Conservation (phyloP, 1,140 invertebrate species). For the Apis cerana region DNA sequence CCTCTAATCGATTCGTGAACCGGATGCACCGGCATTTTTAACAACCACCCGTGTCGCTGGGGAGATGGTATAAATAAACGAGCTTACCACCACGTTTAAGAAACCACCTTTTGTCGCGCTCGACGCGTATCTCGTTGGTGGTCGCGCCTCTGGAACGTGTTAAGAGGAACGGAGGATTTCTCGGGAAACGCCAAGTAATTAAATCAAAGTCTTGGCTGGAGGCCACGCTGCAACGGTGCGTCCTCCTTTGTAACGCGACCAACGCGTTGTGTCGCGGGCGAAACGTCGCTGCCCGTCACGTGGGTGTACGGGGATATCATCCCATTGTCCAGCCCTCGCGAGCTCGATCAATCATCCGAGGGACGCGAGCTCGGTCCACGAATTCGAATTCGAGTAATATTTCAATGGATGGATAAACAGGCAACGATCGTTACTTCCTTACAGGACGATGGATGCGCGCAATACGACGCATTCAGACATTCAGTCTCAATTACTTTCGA, state of each 20-base stretch:
- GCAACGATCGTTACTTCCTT: slow-evolving; percentile 5
- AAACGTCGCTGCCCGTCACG: slow-evolving; percentile 22
- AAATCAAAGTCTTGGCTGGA: slow-evolving; percentile 33
- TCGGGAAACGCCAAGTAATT: slow-evolving; percentile 31
- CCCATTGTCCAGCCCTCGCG: slow-evolving; percentile 27
- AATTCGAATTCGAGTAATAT: slow-evolving; percentile 33
- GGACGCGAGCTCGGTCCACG: background rate
- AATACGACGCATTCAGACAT: background rate
- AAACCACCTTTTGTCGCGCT: background rate
- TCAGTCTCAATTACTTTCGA: slow-evolving; percentile 34
- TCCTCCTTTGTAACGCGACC: background rate
- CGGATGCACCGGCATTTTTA: background rate
- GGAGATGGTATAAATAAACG: slow-evolving; percentile 5
- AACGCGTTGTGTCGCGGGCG: background rate
- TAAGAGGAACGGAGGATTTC: slow-evolving; percentile 7
- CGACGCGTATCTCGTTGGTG: background rate
- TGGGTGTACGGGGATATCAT: slow-evolving; percentile 33
- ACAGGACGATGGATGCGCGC: background rate
- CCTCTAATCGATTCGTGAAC: slow-evolving; percentile 14
- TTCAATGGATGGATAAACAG: slow-evolving; percentile 14
- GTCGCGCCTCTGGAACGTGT: background rate
- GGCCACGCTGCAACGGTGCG: background rate
- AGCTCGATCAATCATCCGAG: slow-evolving; percentile 40
- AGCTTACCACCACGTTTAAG: background rate
- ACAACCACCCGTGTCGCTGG: background rate